Conservation (phyloP, 2,888 invertebrate species). For the Melanotus villosus region DNA sequence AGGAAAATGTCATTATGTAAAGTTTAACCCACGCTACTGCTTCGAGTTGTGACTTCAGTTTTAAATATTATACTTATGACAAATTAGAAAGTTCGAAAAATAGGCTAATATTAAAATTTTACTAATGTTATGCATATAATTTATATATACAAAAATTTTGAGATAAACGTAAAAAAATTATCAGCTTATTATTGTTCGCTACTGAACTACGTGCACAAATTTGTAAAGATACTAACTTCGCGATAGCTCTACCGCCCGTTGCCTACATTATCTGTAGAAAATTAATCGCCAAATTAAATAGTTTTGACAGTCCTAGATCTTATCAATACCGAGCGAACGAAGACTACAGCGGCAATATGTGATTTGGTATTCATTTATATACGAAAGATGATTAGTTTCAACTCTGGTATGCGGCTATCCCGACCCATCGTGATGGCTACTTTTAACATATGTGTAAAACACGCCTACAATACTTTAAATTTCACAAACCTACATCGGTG, state of each 20-base stretch:
- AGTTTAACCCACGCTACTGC: no score
- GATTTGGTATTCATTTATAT: slow-evolving; percentile 23
- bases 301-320: not conserved
- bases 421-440: slow-evolving; percentile 1
- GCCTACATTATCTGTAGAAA: not conserved
- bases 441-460: slow-evolving; percentile 9
- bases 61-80: no score
- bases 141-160: no score
- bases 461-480: slow-evolving; percentile 25
- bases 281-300: not conserved
- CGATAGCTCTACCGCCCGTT: not conserved
- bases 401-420: slow-evolving; percentile 20
- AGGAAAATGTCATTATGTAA: not conserved
- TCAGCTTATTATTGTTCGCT: no score
- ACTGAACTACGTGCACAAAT: not conserved
- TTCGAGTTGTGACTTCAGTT: no score
- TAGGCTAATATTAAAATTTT: no score
- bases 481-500: slow-evolving; percentile 19
- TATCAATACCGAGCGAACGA: slow-evolving; percentile 1
- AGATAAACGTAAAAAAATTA: no score
- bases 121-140: no score
- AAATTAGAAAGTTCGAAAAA: no score
- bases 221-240: not conserved
- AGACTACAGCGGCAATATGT: slow-evolving; percentile 10
- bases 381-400: slow-evolving; percentile 24